These are phyloP conservation scores for Ashinkailepas kermadecensis DNA, from an alignment of 2,888 invertebrate genomes.

Conservation along the genomic window DNA sequence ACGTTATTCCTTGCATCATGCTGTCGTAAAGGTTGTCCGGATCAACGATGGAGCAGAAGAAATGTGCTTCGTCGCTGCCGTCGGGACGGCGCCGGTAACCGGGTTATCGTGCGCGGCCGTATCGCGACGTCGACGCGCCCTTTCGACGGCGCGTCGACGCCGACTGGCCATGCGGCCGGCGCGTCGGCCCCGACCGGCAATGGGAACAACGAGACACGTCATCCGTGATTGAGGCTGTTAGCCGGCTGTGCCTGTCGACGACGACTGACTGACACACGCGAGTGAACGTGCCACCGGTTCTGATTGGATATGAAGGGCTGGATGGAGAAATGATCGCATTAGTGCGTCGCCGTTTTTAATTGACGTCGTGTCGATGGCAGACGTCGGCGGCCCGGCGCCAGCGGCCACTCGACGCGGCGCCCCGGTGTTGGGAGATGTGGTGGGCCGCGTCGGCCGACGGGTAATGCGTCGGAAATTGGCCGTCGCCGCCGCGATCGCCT, in stretches of 20 bases:
- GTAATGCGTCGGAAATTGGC: background rate
- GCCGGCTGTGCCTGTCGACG: background rate
- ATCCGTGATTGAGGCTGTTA: background rate
- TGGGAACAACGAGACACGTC: conserved; percentile 1
- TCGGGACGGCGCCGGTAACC: background rate
- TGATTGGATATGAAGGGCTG: conserved; percentile 21
- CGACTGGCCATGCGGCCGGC: background rate
- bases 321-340: conserved; percentile 12
- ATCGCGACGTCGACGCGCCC: background rate
- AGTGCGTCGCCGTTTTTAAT: conserved; percentile 6
- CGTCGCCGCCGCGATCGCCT: background rate
- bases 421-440: background rate
- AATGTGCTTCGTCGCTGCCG: background rate
- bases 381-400: too few relatives aligned
- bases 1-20: too few relatives aligned
- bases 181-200: background rate
- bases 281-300: background rate
- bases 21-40: too few relatives aligned
- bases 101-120: background rate
- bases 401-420: background rate
- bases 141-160: background rate
- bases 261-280: conserved; percentile 12
- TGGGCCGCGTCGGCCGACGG: background rate
- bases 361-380: background rate
- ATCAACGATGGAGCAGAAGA: background rate